These are phyloP conservation scores for Armadillidium nasatum DNA, from an alignment of 1,140 invertebrate genomes.

Conservation along the genomic window DNA sequence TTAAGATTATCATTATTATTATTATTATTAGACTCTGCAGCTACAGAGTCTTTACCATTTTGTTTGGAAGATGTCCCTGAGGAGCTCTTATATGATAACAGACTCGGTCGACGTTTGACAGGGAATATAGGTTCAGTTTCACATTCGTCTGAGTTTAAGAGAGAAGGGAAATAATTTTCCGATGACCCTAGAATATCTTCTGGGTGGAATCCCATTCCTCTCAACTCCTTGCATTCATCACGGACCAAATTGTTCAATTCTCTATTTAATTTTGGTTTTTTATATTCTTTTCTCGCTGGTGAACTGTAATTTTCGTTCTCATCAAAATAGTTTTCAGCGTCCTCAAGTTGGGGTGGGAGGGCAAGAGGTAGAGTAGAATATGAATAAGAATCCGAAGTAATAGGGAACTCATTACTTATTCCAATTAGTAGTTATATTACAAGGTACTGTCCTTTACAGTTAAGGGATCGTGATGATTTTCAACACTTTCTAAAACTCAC, in stretches of 20 bases:
- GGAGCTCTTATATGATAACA: neutral
- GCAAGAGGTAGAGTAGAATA: too few species aligned
- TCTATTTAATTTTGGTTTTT: neutral
- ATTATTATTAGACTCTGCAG: neutral
- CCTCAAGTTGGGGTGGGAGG: too few species aligned
- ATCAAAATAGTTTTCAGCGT: too few species aligned
- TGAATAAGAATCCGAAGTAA: too few species aligned
- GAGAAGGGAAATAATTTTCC: neutral
- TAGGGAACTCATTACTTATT: too few species aligned
- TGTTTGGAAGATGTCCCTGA: neutral
- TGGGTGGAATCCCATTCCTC: slow-evolving; percentile 9
- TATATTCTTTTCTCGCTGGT: neutral
- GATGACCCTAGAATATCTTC: slow-evolving; percentile 19
- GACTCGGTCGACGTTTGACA: neutral
- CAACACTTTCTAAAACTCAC: too few species aligned
- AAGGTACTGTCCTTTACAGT: too few species aligned
- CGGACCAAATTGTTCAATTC: neutral
- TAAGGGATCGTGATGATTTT: too few species aligned
- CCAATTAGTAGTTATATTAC: too few species aligned
- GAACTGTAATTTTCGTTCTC: too few species aligned
- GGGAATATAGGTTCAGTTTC: neutral
- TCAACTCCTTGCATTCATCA: slow-evolving; percentile 3
- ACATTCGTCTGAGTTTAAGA: slow-evolving; percentile 24
- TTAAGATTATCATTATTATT: neutral
- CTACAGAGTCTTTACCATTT: neutral